A percentile compares a stretch with the other conserved stretches of the same genome.
phyloP scores from a whole-genome alignment of 2,797 vertebrate species.

The Liparis tanakae region DNA sequence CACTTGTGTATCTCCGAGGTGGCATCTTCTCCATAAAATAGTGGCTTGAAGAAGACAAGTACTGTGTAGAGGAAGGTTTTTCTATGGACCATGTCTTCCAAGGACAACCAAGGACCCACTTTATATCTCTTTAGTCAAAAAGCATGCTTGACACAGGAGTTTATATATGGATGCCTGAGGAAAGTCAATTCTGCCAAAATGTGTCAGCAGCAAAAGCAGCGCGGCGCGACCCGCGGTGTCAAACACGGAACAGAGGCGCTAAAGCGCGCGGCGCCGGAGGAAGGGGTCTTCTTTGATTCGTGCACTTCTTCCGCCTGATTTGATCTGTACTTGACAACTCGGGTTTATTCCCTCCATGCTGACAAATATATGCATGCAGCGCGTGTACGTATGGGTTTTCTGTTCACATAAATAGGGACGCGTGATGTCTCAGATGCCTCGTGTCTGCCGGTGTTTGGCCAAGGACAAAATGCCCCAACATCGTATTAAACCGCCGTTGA shows the following conservation, averaged over 20 bases:
- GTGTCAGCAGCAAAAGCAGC: constrained; percentile 31
- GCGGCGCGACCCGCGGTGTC: constrained; percentile 39
- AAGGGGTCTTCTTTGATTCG: constrained; percentile 57
- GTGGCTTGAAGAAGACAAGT: not conserved
- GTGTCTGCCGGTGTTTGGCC: constrained; percentile 18
- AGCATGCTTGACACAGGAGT: constrained; percentile 11
- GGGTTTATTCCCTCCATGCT: constrained; percentile 35
- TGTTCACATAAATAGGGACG: constrained; percentile 32
- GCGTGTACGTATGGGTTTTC: constrained; percentile 10
- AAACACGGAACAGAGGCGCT: constrained; percentile 46
- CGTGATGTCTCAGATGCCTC: constrained; percentile 25
- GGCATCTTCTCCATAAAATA: not conserved
- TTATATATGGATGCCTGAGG: not conserved
- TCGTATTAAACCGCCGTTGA: constrained; percentile 10
- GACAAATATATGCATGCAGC: constrained; percentile 27
- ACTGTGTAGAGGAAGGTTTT: not conserved
- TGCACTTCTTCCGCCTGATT: constrained; percentile 42
- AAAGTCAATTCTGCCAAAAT: constrained; percentile 33
- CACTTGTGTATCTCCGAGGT: constrained; percentile 1
- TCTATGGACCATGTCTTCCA: constrained; percentile 20
- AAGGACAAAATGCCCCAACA: constrained; percentile 29
- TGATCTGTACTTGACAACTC: constrained; percentile 42
- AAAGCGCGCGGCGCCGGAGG: constrained; percentile 38
- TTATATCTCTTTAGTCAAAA: constrained; percentile 11
- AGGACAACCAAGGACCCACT: not conserved